A percentile compares a stretch with the other conserved stretches of the same genome.
These are phyloP conservation scores for Pyxicephalus adspersus DNA, from an alignment of 2,113 vertebrate genomes.

Conservation along the genomic window DNA sequence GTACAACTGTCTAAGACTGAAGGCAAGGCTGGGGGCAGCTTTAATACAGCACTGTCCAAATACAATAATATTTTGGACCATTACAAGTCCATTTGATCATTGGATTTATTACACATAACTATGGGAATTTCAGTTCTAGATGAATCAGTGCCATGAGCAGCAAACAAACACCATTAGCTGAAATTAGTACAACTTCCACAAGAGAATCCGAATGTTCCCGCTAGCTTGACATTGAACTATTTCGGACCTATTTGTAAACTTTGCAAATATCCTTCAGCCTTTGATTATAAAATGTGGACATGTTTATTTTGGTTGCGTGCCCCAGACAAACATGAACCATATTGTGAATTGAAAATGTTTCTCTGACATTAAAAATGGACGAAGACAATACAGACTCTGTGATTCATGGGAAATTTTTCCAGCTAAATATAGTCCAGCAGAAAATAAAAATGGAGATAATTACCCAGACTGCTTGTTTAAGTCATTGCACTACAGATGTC, in stretches of 20 bases:
- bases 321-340: constrained; percentile 30
- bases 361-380: not conserved
- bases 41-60: too few species aligned
- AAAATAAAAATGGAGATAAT: not conserved
- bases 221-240: not conserved
- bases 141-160: too few species aligned
- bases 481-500: not conserved
- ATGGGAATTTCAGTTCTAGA: too few species aligned
- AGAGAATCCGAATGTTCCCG: too few species aligned
- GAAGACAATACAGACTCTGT: constrained; percentile 10
- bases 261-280: constrained; percentile 11
- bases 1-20: too few species aligned
- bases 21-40: too few species aligned
- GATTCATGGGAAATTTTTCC: constrained; percentile 35
- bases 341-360: constrained; percentile 1
- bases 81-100: too few species aligned
- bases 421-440: constrained; percentile 19
- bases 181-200: too few species aligned
- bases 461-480: not conserved
- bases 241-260: not conserved
- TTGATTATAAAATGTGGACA: constrained; percentile 5
- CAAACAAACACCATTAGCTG: too few species aligned
- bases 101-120: too few species aligned
- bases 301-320: constrained; percentile 32
- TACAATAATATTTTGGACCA: too few species aligned